phyloP scores from a whole-genome alignment of 2,113 vertebrate genomes.

The Toxotes jaculatrix region DNA sequence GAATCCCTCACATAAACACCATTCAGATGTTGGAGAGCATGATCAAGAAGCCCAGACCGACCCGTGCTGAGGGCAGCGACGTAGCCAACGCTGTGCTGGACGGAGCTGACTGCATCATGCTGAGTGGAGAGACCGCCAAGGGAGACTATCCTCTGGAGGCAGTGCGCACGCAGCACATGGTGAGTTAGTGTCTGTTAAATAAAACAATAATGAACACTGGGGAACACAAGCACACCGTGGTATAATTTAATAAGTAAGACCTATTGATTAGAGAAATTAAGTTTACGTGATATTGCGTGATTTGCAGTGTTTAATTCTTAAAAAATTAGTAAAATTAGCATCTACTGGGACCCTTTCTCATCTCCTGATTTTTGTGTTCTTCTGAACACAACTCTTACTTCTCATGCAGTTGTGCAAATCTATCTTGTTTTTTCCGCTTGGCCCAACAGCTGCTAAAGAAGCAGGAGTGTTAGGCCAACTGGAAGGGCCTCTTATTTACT shows the following conservation, averaged over 20 bases:
- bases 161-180: conserved; percentile 97
- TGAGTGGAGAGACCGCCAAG: conserved; percentile 97
- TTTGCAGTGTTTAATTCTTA: neutral
- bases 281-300: neutral
- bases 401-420: neutral
- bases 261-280: neutral
- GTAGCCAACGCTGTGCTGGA: conserved; percentile 97
- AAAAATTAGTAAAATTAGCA: neutral
- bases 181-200: conserved; percentile 77
- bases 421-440: conserved; percentile 6
- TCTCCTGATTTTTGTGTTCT: conserved; percentile 14
- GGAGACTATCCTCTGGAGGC: conserved; percentile 99
- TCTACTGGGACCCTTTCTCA: neutral
- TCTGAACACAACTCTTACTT: conserved; percentile 10
- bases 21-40: conserved; percentile 98
- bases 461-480: conserved; percentile 3
- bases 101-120: conserved; percentile 98
- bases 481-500: neutral
- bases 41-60: conserved; percentile 98
- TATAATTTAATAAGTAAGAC: neutral
- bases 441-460: neutral
- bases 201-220: neutral
- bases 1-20: neutral
- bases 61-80: conserved; percentile 96
- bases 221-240: neutral